Evolutionary conservation across 2,888 invertebrate genomes (phyloP).

Genomic region (Nemotelus pantherinus): DNA sequence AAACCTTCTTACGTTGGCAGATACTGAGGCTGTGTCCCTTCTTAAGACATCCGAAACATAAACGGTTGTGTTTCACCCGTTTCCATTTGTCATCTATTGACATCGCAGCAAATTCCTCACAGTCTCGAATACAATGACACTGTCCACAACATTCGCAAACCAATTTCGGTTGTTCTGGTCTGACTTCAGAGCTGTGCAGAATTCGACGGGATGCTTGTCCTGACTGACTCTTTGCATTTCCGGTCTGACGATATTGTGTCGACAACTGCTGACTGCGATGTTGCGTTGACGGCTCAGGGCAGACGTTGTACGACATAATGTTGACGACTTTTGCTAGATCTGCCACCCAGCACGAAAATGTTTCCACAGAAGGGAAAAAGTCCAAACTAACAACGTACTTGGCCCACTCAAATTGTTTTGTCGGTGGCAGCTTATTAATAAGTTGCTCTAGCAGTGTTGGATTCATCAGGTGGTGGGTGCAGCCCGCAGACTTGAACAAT

Average conservation of each 20-base stretch:
- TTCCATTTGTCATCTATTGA: slow-evolving; percentile 43
- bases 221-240: background rate
- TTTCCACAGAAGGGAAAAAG: slow-evolving; percentile 23
- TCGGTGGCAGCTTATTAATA: slow-evolving; percentile 48
- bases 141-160: background rate
- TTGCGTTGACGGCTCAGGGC: background rate
- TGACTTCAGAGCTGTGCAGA: background rate
- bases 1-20: background rate
- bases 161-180: background rate
- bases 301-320: background rate
- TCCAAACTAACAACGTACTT: slow-evolving; percentile 44
- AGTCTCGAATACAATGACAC: background rate
- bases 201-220: background rate
- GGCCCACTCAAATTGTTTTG: slow-evolving; percentile 50
- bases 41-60: slow-evolving; percentile 18
- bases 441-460: slow-evolving; percentile 47
- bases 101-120: slow-evolving; percentile 8
- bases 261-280: background rate
- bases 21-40: background rate
- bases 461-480: slow-evolving; percentile 49
- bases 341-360: background rate
- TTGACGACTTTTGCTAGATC: background rate
- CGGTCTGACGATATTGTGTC: background rate
- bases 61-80: slow-evolving; percentile 36
- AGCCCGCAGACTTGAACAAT: slow-evolving; percentile 46